Conservation (phyloP, 2,797 vertebrate genomes). For the Emys orbicularis region DNA sequence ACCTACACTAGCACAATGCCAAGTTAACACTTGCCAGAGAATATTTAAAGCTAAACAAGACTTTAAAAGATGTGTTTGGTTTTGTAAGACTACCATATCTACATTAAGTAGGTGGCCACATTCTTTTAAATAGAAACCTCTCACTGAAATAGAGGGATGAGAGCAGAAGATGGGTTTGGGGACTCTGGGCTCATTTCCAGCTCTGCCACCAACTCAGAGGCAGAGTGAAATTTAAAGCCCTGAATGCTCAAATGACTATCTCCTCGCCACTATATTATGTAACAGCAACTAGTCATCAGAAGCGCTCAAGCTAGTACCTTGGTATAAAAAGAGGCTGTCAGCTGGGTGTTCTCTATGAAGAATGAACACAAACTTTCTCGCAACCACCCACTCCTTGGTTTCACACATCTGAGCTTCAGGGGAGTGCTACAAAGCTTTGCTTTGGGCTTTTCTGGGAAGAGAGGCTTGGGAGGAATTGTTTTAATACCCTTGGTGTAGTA, state of each 20-base stretch:
- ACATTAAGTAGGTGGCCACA: not conserved
- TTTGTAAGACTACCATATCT: not conserved
- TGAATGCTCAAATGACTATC: not conserved
- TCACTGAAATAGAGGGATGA: not conserved
- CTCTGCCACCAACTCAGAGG: not conserved
- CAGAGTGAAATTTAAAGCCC: not conserved
- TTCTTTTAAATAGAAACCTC: rapidly evolving
- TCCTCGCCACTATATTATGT: not conserved
- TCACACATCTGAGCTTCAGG: not conserved
- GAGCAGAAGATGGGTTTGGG: not conserved
- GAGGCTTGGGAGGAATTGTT: rapidly evolving
- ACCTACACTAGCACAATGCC: not conserved
- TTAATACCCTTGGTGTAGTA: not conserved
- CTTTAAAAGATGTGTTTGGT: not conserved
- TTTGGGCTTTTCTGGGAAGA: not conserved
- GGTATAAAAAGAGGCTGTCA: not conserved
- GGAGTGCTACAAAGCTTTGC: rapidly evolving
- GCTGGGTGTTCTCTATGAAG: not conserved
- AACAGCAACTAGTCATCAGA: not conserved
- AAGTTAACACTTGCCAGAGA: not conserved
- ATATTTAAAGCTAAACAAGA: not conserved
- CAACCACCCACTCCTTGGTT: not conserved
- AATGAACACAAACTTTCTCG: not conserved
- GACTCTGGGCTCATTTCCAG: not conserved
- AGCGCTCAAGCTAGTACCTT: not conserved